Evolutionary conservation across 2,113 vertebrate genomes (phyloP), one percentile per base, ranked within the genome.

Genomic region (Oceanodroma tethys): DNA sequence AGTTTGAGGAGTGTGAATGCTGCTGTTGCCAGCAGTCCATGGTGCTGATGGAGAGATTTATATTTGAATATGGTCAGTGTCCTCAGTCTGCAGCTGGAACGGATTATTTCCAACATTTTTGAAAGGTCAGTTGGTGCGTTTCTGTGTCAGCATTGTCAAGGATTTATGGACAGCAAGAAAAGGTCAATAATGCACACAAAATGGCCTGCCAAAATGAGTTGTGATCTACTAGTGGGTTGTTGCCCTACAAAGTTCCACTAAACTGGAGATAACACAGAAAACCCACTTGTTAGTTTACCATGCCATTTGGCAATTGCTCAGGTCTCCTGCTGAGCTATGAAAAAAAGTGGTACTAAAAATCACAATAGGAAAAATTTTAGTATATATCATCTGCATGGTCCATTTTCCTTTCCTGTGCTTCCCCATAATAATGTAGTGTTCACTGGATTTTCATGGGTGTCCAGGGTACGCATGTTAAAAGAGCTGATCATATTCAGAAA

Each of bases 31-130:
- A 95, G 67, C 50, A 88, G 89, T 96, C 96, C 81, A 83, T 94
- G 96, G 81, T 97, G 85, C 94, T 97, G 95, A 96, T 94, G 93
- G 63, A 93, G 95, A 93, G 95, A 97, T 96, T 97, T 97, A 96
- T 96, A 82, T 78, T 80, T 73, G 86, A 96, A 79, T 94, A 88
- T 95, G 96, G 97, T 94, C 96, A 97, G 90, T 97, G 94, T 97
- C 96, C 89, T 96, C 55, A 10, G 81, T 40, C 66, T 90, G 81
- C 96, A 97, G 96, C 96, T 97, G 97, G 95, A 97, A 97, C 3
- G 75, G 94, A 97, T 97, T 97, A 96, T 93, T 97, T 97, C 94
- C 96, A 97, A 91, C 94, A 93, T 97, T 96, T 97, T 95, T 67
- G 94, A 97, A 97, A 97, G 95, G 97, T 97, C 95, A 94, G 71